Percentiles rank a stretch among this genome's conserved stretches.
Conservation (phyloP, 2,113 vertebrate genomes). For the Microtus ochrogaster region DNA sequence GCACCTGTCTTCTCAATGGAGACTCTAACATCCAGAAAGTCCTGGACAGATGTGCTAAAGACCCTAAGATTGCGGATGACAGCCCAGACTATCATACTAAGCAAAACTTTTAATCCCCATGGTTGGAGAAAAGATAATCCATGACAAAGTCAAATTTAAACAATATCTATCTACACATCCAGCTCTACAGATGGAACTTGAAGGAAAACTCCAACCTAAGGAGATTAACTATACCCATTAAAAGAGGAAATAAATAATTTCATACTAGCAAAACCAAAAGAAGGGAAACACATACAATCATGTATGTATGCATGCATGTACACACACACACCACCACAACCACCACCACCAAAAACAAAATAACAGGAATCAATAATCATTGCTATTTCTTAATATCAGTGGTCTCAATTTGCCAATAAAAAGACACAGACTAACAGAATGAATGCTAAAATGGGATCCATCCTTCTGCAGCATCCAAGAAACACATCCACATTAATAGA, state of each 20-base stretch:
- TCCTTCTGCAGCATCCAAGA: not conserved
- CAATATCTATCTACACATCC: not conserved
- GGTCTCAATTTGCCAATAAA: not conserved
- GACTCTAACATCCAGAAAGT: not conserved
- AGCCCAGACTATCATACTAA: not conserved
- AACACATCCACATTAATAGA: not conserved
- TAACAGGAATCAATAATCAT: not conserved
- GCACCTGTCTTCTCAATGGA: not conserved
- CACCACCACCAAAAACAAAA: not conserved
- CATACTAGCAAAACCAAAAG: not conserved
- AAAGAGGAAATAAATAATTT: not conserved
- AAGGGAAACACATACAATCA: not conserved
- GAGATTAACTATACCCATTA: not conserved
- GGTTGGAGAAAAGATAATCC: not conserved
- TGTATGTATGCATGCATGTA: too few species aligned
- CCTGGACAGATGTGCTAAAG: not conserved
- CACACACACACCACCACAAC: not conserved
- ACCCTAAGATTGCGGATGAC: not conserved
- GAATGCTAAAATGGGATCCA: not conserved
- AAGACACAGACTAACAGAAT: not conserved
- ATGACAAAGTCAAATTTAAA: not conserved
- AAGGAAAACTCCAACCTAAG: not conserved
- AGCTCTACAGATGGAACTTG: not conserved
- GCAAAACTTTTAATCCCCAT: not conserved
- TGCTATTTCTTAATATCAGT: not conserved